Evolutionary conservation across 1,140 invertebrate genomes (phyloP).

Genomic region (Latrodectus geometricus): DNA sequence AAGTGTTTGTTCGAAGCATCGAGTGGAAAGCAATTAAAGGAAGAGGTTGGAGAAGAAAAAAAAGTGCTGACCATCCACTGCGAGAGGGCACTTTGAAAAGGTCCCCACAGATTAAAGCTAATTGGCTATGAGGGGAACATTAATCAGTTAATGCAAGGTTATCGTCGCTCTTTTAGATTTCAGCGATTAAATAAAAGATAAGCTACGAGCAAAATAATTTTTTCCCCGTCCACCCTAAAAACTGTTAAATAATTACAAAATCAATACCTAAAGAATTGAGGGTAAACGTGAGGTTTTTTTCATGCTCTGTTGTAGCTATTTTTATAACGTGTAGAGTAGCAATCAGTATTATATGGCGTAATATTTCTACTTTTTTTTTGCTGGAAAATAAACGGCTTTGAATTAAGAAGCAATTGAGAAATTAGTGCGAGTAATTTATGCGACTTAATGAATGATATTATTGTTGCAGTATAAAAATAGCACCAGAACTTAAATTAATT

Average conservation of each 20-base stretch:
- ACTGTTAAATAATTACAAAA: conserved; percentile 50
- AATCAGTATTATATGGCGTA: no score
- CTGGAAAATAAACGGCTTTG: no score
- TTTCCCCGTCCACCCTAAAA: conserved; percentile 17
- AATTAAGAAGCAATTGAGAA: no score
- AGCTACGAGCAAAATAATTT: conserved; percentile 20
- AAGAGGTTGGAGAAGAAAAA: background rate
- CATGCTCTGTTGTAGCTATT: no score
- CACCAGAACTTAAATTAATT: no score
- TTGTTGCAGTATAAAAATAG: no score
- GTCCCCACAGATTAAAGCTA: conserved; percentile 41
- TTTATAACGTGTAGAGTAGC: no score
- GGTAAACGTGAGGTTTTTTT: no score
- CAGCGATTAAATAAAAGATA: conserved; percentile 44
- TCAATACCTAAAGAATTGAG: conserved; percentile 22
- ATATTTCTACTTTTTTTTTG: no score
- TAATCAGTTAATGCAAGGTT: conserved; percentile 52
- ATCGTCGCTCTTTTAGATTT: conserved; percentile 42
- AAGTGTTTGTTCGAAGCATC: background rate
- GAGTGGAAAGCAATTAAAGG: conserved; percentile 33
- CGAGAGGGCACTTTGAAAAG: background rate
- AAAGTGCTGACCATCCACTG: background rate
- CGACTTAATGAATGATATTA: no score
- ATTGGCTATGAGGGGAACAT: conserved; percentile 43
- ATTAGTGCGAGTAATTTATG: no score